These are phyloP conservation scores for Pseudomugil gertrudae DNA, from an alignment of 2,797 vertebrate genomes.

Conservation along the genomic window DNA sequence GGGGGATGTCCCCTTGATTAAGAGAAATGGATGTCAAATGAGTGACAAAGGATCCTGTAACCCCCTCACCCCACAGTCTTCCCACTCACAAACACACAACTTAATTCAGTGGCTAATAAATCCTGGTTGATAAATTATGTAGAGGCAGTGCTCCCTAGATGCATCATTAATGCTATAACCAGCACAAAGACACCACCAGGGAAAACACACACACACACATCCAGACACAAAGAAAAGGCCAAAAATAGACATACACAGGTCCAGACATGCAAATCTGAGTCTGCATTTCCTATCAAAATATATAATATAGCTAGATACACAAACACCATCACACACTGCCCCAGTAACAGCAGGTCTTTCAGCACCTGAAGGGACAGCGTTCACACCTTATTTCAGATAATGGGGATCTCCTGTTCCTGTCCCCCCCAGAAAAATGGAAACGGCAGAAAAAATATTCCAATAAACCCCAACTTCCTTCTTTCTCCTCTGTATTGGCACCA, in stretches of 20 bases:
- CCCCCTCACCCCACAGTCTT: slow-evolving; percentile 47
- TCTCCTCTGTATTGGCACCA: too few species aligned
- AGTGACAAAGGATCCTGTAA: slow-evolving; percentile 49
- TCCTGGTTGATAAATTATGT: slow-evolving; percentile 77
- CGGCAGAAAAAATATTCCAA: not conserved
- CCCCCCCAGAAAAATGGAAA: not conserved
- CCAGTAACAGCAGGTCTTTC: not conserved
- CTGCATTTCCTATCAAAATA: not conserved
- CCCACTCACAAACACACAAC: slow-evolving; percentile 26
- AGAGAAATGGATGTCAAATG: slow-evolving; percentile 55
- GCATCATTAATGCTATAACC: slow-evolving; percentile 75
- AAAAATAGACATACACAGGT: not conserved
- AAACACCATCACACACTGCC: not conserved
- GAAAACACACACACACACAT: slow-evolving; percentile 18
- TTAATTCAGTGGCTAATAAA: slow-evolving; percentile 74
- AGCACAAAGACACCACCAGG: slow-evolving; percentile 52
- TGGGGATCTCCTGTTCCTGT: not conserved
- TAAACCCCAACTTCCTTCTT: not conserved
- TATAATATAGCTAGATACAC: not conserved
- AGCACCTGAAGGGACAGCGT: not conserved
- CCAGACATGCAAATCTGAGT: slow-evolving; percentile 3
- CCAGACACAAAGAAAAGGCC: not conserved
- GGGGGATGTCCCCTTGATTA: slow-evolving; percentile 41
- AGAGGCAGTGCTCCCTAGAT: slow-evolving; percentile 59
- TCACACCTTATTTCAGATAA: not conserved